Evolutionary conservation across 2,888 invertebrate genomes (phyloP), one percentile per base, ranked within the genome.

Genomic region (Crossocerus cetratus): DNA sequence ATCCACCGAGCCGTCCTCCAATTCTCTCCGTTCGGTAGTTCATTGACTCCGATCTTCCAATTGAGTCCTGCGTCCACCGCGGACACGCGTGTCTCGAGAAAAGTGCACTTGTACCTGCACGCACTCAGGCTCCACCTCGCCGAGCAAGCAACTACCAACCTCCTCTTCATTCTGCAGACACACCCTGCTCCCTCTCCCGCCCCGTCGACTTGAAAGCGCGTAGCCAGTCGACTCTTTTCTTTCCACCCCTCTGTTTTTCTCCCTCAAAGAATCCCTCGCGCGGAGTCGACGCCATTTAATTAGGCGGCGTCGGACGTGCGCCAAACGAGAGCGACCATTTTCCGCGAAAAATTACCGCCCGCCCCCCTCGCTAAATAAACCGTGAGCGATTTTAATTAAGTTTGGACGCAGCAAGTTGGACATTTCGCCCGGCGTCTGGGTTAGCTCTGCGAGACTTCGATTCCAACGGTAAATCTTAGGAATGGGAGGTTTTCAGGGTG

Each of bases 221-320:
- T 45, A 49, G 14, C 49, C 14, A 14, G 49, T 14, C 8, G 11
- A 49, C 49, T 49, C 49, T 49, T 32, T 32, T 32, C 23, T 32
- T 11, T 32, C 32, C 32, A 32, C 32, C 32, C 32, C 32, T 32
- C 11, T 32, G 8, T 32, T 11, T 32, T 32, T 32, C 32, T 3
- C 32, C 32, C 32, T 32, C 32, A 32, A 32, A 32, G 32, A 32
- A 14, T 65, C n/a, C n/a, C n/a, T 60, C 64, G 44, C 62, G 32
- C 59, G 64, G 23, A 32, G 57, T 42, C 57, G 32, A 64, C 74
- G 67, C 64, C 72, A 54, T 74, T 74, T 74, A 74, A 74, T 74
- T 74, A 74, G 63, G 67, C 44, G 74, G 45, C 67, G 67, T 71
- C 67, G 62, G 64, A 66, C 64, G 55, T 44, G 63, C 72, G 23